A percentile compares a stretch with the other conserved stretches of the same genome.
Evolutionary conservation across 1,140 invertebrate genomes (phyloP).

Genomic region (Macrotrachela quadricornifera): DNA sequence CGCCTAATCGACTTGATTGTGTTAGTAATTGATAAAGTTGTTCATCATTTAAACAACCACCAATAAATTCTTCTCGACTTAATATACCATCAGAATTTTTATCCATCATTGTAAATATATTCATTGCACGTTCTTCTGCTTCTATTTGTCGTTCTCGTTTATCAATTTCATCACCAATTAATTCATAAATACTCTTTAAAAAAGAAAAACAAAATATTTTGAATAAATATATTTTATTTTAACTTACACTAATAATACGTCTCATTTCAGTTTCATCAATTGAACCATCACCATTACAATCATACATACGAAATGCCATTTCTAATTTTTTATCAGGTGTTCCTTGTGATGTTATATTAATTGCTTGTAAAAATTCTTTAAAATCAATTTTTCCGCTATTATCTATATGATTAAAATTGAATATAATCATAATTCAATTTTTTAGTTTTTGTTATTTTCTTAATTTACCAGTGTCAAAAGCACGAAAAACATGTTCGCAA

Average conservation of each 20-base stretch:
- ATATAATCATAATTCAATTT: constrained; percentile 96
- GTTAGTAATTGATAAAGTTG: constrained; percentile 4
- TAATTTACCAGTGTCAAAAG: constrained; percentile 97
- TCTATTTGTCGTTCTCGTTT: constrained; percentile 3
- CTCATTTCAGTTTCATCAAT: constrained; percentile 9
- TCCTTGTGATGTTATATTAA: constrained; percentile 5
- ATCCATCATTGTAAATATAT: constrained; percentile 6
- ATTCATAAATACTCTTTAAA: constrained; percentile 9
- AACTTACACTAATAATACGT: background rate
- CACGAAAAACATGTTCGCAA: constrained; percentile 93
- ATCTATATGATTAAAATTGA: constrained; percentile 89
- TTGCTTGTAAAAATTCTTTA: constrained; percentile 7
- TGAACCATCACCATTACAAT: constrained; percentile 4
- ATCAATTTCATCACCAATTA: constrained; percentile 7
- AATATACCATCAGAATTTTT: constrained; percentile 6
- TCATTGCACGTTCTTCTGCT: background rate
- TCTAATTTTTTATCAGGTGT: constrained; percentile 2
- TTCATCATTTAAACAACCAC: constrained; percentile 9
- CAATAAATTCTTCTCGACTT: constrained; percentile 7
- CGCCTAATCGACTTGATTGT: background rate
- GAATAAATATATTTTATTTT: background rate
- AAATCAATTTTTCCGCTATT: constrained; percentile 64
- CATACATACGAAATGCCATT: constrained; percentile 9
- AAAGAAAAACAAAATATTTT: constrained; percentile 34
- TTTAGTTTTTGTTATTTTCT: constrained; percentile 68